Conservation (phyloP, 2,113 vertebrate genomes). For the Ceratotherium simum region DNA sequence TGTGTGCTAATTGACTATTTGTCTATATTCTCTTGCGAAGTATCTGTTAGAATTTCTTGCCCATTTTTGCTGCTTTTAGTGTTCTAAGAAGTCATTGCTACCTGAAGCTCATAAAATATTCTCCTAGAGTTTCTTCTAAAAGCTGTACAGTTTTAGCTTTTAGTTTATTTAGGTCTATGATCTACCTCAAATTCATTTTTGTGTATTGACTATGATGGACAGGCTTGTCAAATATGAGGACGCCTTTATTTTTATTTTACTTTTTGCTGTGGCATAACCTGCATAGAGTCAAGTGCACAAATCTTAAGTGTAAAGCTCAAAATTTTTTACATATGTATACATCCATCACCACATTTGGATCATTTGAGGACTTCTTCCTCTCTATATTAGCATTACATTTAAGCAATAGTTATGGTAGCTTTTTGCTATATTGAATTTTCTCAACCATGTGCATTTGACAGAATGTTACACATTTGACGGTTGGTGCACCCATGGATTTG, state of each 20-base stretch:
- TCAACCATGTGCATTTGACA: neutral
- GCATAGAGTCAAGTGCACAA: neutral
- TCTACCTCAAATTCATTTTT: neutral
- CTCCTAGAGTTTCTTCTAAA: conserved; percentile 14
- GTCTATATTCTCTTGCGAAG: neutral
- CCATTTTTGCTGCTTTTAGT: conserved; percentile 22
- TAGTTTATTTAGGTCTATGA: neutral
- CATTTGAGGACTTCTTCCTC: neutral
- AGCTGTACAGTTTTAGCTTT: neutral
- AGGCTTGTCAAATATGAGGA: neutral
- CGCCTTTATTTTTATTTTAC: conserved; percentile 16
- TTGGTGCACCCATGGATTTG: neutral
- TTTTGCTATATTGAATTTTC: neutral
- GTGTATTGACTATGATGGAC: neutral
- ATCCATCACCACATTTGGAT: neutral
- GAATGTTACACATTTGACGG: neutral
- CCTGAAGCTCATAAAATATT: neutral
- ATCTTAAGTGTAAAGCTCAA: neutral
- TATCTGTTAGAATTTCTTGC: neutral
- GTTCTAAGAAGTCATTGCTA: neutral
- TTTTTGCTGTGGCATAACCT: neutral
- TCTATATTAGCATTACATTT: neutral
- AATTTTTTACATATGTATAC: neutral
- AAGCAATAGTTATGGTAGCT: neutral
- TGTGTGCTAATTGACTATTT: neutral